These are phyloP conservation scores for fruit fly (Drosophila melanogaster) DNA, from an alignment of 1,140 invertebrate species.

Conservation along the genomic window DNA sequence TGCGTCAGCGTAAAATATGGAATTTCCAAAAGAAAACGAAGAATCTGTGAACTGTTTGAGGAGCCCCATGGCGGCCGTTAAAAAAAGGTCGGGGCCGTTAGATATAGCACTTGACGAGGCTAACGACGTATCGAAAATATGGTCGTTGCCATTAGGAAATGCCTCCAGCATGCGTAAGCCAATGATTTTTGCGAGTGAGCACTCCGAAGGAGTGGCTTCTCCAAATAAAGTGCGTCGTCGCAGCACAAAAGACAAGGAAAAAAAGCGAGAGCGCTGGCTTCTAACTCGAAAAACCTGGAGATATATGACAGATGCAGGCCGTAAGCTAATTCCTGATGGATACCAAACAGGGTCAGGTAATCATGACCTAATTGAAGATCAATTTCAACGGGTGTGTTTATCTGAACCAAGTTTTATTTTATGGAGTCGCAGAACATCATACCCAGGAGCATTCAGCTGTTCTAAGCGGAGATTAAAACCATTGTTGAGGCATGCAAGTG, in stretches of 20 bases:
- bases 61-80: conserved; percentile 54
- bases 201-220: neutral
- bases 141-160: neutral
- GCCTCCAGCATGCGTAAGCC: neutral
- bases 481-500: conserved; percentile 46
- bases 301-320: conserved; percentile 95
- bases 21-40: conserved; percentile 3
- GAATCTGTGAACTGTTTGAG: conserved; percentile 30
- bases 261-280: conserved; percentile 90
- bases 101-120: conserved; percentile 54
- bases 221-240: conserved; percentile 34
- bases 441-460: conserved; percentile 87
- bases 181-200: neutral
- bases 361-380: conserved; percentile 91
- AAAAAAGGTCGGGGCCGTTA: conserved; percentile 65
- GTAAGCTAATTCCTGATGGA: conserved; percentile 92
- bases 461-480: conserved; percentile 85
- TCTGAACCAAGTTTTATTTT: conserved; percentile 91
- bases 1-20: conserved; percentile 25
- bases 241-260: conserved; percentile 68
- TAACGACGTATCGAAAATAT: neutral
- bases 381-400: conserved; percentile 93
- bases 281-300: conserved; percentile 94
- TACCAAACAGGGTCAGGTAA: conserved; percentile 89
- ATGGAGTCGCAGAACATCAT: conserved; percentile 91